Base-by-base conservation (phyloP, 2,113 vertebrate species). In the Nyctibius bracteatus region DNA sequence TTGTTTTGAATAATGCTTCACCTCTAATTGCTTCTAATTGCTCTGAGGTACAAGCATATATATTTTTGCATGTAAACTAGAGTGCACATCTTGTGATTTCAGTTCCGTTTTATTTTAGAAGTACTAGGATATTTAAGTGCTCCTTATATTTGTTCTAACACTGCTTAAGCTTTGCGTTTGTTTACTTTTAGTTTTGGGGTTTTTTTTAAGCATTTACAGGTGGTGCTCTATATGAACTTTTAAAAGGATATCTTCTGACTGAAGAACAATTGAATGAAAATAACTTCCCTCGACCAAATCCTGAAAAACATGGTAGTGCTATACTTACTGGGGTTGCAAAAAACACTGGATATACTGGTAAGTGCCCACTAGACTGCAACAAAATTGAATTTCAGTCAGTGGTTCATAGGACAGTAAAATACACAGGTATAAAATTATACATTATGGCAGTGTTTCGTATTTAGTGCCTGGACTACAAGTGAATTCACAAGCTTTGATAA, bases 211-310 rank as follows among this genome's bases (percentile, higher is more conserved):
- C 37, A 55, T 35, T 97, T 97, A 98, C 95, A 83, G 98, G 96
- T 57, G 6, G 12, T 37, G 35, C 51, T 22, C 94, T 99, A 10
- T 98, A 98, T 90, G 96, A 97, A 74, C 93, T 96, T 73, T 54
- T 99, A 57, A 98, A 98, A 96, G 95, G 97, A 31, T 98, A 99
- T 52, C 23, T 98, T 92, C 86, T 99, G 93, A 98, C 96, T 24
- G 97, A 98, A 54, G 97, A 98, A 37, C 90, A 91, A 55, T 44
- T 99, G 83, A 96, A 77, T 24, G 98, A 98, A 95, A 98, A 97
- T 92, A 98, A 98, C 81, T 99, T 97, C 86, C 98, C 98, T 5
- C 71, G 94, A 35, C 90, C 95, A 87, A 95, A 98, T 82, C 98
- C 98, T 49, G 96, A 98, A 55, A 98, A 98, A 88, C 72, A 93